phyloP scores from a whole-genome alignment of 1,140 invertebrate genomes.

The Brachionus paranguensis region DNA sequence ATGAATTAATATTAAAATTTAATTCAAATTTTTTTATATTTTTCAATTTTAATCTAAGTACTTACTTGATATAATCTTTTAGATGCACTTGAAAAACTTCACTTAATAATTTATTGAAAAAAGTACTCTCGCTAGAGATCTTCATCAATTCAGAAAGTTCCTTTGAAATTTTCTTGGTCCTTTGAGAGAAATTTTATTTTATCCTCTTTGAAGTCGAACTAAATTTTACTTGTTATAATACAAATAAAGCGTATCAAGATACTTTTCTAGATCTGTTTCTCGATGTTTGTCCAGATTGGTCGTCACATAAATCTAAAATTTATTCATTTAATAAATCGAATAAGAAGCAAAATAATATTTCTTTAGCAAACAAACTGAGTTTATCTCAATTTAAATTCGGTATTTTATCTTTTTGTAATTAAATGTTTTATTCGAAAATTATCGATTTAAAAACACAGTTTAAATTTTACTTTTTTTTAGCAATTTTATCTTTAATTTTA shows the following conservation, averaged over 20 bases:
- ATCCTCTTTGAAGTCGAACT: not conserved
- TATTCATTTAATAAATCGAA: not conserved
- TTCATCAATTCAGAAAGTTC: constrained; percentile 66
- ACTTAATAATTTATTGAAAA: constrained; percentile 71
- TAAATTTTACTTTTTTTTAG: too few species aligned
- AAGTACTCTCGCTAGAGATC: constrained; percentile 72
- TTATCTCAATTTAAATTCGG: too few species aligned
- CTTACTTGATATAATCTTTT: constrained; percentile 68
- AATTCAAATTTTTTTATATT: not conserved
- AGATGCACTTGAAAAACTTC: constrained; percentile 76
- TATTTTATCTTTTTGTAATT: not conserved
- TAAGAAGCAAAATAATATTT: too few species aligned
- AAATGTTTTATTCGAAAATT: not conserved
- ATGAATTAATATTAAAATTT: not conserved
- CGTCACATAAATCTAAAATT: constrained; percentile 39
- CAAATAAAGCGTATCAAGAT: constrained; percentile 78
- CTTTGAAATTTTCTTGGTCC: constrained; percentile 67
- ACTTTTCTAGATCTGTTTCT: constrained; percentile 60
- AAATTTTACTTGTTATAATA: constrained; percentile 68
- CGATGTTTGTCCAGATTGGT: constrained; percentile 44
- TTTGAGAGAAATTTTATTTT: constrained; percentile 42
- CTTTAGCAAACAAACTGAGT: too few species aligned
- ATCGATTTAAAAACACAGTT: too few species aligned
- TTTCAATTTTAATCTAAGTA: not conserved
- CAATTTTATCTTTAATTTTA: too few species aligned